phyloP scores from a whole-genome alignment of 23 tunicate species.

The Trididemnum miniatum region DNA sequence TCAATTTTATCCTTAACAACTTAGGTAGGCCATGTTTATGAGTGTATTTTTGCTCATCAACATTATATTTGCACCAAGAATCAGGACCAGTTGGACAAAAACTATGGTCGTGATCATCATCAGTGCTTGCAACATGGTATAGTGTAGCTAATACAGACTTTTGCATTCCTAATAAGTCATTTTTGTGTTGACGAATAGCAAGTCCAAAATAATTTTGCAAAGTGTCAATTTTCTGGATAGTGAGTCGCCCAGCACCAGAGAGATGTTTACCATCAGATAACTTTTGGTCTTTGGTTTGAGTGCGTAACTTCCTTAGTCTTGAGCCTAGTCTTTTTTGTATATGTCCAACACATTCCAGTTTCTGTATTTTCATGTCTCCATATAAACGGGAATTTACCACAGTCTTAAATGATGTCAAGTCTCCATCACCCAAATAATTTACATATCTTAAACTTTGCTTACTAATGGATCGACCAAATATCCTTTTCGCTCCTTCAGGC shows the following conservation, averaged over 20 bases:
- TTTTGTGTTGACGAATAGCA: neutral
- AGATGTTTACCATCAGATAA: neutral
- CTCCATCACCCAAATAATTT: constrained; percentile 4
- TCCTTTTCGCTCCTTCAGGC: constrained; percentile 3
- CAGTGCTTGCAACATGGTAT: neutral
- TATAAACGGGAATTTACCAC: neutral
- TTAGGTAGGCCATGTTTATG: constrained; percentile 8
- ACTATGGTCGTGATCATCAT: neutral
- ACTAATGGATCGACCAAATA: neutral
- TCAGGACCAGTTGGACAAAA: neutral
- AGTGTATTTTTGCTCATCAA: neutral
- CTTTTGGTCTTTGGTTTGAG: neutral
- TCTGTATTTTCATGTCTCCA: neutral
- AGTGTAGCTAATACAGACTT: constrained; percentile 1
- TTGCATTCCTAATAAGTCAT: constrained; percentile 4
- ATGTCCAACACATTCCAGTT: constrained; percentile 13
- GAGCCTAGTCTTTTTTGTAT: constrained; percentile 5
- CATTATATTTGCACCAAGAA: constrained; percentile 4
- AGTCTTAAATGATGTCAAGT: constrained; percentile 1
- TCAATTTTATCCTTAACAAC: no score
- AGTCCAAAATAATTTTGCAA: constrained; percentile 9
- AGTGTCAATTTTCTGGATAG: neutral
- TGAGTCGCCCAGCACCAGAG: constrained; percentile 9
- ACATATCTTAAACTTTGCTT: constrained; percentile 1
- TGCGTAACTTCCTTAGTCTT: constrained; percentile 1